Evolutionary conservation across 2,113 vertebrate genomes (phyloP).

Genomic region (Clinocottus analis): DNA sequence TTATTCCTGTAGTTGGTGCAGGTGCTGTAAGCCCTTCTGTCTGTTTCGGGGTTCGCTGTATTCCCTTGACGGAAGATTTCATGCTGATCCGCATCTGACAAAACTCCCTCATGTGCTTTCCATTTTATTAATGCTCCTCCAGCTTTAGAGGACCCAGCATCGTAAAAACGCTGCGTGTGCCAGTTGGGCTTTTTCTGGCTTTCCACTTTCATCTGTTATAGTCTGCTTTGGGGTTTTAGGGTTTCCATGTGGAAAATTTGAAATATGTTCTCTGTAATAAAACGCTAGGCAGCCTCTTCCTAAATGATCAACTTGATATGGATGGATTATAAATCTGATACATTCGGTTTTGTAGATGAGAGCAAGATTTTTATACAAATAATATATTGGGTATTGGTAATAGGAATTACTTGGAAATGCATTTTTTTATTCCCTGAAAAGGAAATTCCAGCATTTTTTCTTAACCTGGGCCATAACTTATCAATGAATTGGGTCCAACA

Average conservation of each 20-base stretch:
- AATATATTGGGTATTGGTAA: neutral
- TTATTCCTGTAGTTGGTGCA: neutral
- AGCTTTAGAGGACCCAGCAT: neutral
- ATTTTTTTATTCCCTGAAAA: neutral
- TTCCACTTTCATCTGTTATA: neutral
- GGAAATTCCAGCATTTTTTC: neutral
- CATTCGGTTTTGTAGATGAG: neutral
- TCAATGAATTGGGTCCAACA: neutral
- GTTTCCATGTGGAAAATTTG: slow-evolving; percentile 18
- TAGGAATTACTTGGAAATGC: neutral
- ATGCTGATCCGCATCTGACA: slow-evolving; percentile 35
- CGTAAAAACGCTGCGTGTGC: neutral
- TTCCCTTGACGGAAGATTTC: slow-evolving; percentile 11
- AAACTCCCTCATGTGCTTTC: slow-evolving; percentile 16
- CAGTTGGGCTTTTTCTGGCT: neutral
- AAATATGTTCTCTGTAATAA: neutral
- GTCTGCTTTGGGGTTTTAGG: neutral
- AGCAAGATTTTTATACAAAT: neutral
- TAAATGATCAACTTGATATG: neutral
- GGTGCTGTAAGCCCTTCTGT: slow-evolving; percentile 1
- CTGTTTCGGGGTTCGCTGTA: neutral
- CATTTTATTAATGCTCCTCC: neutral
- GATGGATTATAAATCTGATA: neutral
- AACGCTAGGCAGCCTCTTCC: neutral
- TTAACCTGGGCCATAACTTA: neutral